phyloP scores from a whole-genome alignment of 1,140 invertebrate species.

The Elymnias hypermnestra region DNA sequence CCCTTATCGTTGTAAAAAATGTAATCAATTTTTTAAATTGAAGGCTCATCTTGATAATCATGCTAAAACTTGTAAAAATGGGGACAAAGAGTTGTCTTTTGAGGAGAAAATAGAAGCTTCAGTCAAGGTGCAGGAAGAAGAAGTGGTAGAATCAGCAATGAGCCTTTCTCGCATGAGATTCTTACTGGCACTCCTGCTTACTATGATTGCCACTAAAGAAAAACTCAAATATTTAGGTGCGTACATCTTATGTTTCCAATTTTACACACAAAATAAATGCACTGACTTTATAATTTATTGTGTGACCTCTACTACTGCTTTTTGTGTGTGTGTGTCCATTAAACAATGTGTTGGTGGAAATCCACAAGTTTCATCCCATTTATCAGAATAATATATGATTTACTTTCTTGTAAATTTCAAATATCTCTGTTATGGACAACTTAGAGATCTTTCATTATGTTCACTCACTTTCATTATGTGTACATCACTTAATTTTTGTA shows the following conservation, averaged over 20 bases:
- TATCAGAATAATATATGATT: slow-evolving; percentile 15
- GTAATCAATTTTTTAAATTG: slow-evolving; percentile 85
- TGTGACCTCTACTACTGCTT: slow-evolving; percentile 59
- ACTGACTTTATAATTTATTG: slow-evolving; percentile 48
- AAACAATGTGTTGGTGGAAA: slow-evolving; percentile 43
- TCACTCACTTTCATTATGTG: slow-evolving; percentile 24
- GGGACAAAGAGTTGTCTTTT: slow-evolving; percentile 28
- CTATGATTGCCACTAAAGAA: slow-evolving; percentile 87
- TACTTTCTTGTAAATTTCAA: slow-evolving; percentile 21
- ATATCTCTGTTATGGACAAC: slow-evolving; percentile 41
- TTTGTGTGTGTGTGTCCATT: slow-evolving; percentile 58
- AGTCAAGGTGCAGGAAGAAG: slow-evolving; percentile 44
- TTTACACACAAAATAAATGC: slow-evolving; percentile 38
- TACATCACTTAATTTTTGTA: slow-evolving; percentile 29
- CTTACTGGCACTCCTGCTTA: slow-evolving; percentile 85
- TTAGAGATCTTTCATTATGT: slow-evolving; percentile 31
- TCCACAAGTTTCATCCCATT: slow-evolving; percentile 33
- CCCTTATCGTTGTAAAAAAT: slow-evolving; percentile 83
- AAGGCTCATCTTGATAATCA: slow-evolving; percentile 84
- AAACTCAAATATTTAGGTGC: slow-evolving; percentile 86
- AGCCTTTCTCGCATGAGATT: slow-evolving; percentile 85
- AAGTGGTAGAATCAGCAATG: slow-evolving; percentile 76
- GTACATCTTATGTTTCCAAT: slow-evolving; percentile 38
- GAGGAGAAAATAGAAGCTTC: slow-evolving; percentile 49
- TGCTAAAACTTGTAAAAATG: slow-evolving; percentile 68